A percentile compares a stretch with the other conserved stretches of the same genome.
These are phyloP conservation scores for Rhyacophila evoluta DNA, from an alignment of 2,888 invertebrate species.

Conservation along the genomic window DNA sequence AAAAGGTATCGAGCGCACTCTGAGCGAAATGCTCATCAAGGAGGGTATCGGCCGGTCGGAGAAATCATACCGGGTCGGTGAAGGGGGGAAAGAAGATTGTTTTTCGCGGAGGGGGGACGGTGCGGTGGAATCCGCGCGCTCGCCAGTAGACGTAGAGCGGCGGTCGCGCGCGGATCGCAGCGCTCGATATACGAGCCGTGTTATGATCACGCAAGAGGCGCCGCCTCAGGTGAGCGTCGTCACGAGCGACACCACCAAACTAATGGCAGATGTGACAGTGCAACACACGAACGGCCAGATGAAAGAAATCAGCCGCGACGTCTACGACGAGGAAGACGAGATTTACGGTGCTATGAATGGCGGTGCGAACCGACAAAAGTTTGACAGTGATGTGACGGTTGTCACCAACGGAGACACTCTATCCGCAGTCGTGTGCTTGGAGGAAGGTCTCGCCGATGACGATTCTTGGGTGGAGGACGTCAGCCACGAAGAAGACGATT, in stretches of 20 bases:
- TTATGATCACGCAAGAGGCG: conserved; percentile 87
- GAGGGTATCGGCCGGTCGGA: conserved; percentile 60
- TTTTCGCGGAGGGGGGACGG: conserved; percentile 52
- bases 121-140: conserved; percentile 63
- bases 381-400: conserved; percentile 74
- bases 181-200: conserved; percentile 87
- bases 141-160: conserved; percentile 70
- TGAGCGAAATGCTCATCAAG: conserved; percentile 70
- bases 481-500: conserved; percentile 81
- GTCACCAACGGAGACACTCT: conserved; percentile 78
- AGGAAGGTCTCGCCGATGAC: conserved; percentile 90
- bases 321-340: conserved; percentile 58
- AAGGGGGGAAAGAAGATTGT: conserved; percentile 60
- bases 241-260: conserved; percentile 80
- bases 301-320: conserved; percentile 56
- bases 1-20: conserved; percentile 69
- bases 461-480: conserved; percentile 94
- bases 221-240: conserved; percentile 73
- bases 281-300: conserved; percentile 76
- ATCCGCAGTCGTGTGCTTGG: conserved; percentile 80
- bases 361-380: conserved; percentile 61
- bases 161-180: conserved; percentile 68
- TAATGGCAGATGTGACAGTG: conserved; percentile 76
- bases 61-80: conserved; percentile 63
- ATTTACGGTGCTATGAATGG: conserved; percentile 49